Percentiles rank a stretch among this genome's conserved stretches.
Evolutionary conservation across 2,113 vertebrate species (phyloP).

Genomic region (Hiodon alosoides): DNA sequence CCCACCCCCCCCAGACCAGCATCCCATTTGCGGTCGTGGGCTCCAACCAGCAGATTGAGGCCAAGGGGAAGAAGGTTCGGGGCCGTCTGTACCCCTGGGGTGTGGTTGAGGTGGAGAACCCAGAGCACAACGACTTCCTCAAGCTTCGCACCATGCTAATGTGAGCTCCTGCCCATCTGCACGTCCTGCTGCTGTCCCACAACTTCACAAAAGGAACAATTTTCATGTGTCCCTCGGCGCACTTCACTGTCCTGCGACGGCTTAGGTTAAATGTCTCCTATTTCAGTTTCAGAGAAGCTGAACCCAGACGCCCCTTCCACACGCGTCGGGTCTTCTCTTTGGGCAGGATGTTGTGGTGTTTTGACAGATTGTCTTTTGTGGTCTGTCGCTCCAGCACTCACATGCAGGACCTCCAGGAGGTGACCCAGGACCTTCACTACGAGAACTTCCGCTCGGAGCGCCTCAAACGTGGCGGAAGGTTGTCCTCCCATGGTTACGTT

Average conservation of each 20-base stretch:
- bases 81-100: slow-evolving; percentile 96
- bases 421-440: slow-evolving; percentile 97
- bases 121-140: slow-evolving; percentile 95
- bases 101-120: slow-evolving; percentile 97
- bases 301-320: too few relatives aligned
- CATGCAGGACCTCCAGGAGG: slow-evolving; percentile 98
- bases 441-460: slow-evolving; percentile 98
- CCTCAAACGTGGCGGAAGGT: slow-evolving; percentile 94
- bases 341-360: neutral
- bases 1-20: slow-evolving; percentile 75
- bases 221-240: neutral
- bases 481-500: slow-evolving; percentile 61
- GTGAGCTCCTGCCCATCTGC: slow-evolving; percentile 57
- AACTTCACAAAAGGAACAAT: too few relatives aligned
- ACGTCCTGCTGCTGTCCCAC: too few relatives aligned
- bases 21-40: slow-evolving; percentile 97
- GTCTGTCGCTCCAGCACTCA: slow-evolving; percentile 72
- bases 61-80: slow-evolving; percentile 97
- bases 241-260: neutral
- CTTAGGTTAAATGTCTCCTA: neutral
- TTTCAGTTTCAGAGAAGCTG: too few relatives aligned
- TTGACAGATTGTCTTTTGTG: neutral
- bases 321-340: too few relatives aligned
- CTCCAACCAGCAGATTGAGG: slow-evolving; percentile 96
- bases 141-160: slow-evolving; percentile 98